A percentile compares a stretch with the other conserved stretches of the same genome.
phyloP scores from a whole-genome alignment of 2,113 vertebrate species.

The Hystrix cristata region DNA sequence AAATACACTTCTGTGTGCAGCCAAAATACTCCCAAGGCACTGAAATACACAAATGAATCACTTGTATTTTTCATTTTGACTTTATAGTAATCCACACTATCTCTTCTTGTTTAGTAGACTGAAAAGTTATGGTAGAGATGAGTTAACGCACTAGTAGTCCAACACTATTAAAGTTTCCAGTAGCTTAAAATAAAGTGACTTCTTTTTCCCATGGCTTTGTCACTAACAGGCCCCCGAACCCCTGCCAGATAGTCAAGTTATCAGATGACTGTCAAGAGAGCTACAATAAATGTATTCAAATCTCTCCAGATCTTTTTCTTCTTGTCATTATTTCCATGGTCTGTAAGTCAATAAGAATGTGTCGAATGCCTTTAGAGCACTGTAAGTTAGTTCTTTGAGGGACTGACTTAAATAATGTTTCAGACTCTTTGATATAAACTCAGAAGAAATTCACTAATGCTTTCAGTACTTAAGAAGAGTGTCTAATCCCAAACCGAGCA shows the following conservation, averaged over 20 bases:
- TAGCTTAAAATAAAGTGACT: conserved; percentile 63
- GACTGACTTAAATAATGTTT: not conserved
- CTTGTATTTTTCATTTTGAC: conserved; percentile 65
- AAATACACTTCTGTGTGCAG: conserved; percentile 3
- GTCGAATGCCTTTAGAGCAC: not conserved
- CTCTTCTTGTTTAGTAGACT: conserved; percentile 62
- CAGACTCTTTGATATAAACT: not conserved
- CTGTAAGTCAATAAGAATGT: conserved; percentile 56
- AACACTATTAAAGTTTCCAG: conserved; percentile 58
- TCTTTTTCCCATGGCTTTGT: conserved; percentile 8
- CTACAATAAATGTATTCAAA: conserved; percentile 67
- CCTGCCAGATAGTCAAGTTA: conserved; percentile 13
- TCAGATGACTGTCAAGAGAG: conserved; percentile 42
- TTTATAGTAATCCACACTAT: conserved; percentile 34
- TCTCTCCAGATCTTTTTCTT: conserved; percentile 45
- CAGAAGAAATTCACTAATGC: not conserved
- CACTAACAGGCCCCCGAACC: conserved; percentile 52
- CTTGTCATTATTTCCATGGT: conserved; percentile 70
- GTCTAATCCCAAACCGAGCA: not conserved
- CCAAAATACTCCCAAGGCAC: not conserved
- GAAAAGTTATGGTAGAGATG: conserved; percentile 38
- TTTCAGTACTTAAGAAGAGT: not conserved
- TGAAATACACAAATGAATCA: conserved; percentile 29
- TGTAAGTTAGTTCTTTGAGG: not conserved
- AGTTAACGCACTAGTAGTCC: conserved; percentile 35